phyloP scores from a whole-genome alignment of 2,797 vertebrate species.

The Anabacerthia variegaticeps region DNA sequence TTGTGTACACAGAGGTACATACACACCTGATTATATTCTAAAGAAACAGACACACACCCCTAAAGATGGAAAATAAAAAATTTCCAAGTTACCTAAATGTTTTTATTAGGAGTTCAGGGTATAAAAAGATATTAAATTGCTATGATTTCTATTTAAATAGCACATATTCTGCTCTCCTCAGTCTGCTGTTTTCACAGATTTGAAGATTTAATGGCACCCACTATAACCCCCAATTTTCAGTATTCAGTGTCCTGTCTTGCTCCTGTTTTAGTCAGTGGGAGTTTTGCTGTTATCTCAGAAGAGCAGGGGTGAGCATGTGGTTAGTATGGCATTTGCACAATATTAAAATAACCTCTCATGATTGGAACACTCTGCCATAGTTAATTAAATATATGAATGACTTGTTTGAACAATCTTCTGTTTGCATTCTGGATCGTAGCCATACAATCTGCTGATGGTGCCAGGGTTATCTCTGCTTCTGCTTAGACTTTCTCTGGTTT shows the following conservation, averaged over 20 bases:
- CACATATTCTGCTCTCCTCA: neutral
- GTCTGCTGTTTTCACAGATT: constrained; percentile 23
- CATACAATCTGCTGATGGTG: constrained; percentile 60
- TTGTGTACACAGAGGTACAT: neutral
- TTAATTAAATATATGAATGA: constrained; percentile 64
- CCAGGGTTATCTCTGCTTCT: constrained; percentile 56
- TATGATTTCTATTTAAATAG: neutral
- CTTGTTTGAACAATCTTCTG: constrained; percentile 66
- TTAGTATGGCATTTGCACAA: constrained; percentile 44
- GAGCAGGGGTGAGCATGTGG: constrained; percentile 24
- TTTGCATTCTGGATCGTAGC: constrained; percentile 58
- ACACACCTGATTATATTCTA: neutral
- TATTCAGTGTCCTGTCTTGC: neutral
- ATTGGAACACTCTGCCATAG: constrained; percentile 52
- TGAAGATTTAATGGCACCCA: neutral
- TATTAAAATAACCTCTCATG: constrained; percentile 67
- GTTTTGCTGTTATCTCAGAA: constrained; percentile 43
- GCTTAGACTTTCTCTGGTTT: constrained; percentile 35
- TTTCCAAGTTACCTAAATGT: neutral
- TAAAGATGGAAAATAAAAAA: neutral
- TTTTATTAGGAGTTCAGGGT: neutral
- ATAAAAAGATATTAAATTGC: neutral
- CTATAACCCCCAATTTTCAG: neutral
- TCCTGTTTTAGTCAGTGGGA: constrained; percentile 22
- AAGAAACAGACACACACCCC: neutral